Percentiles rank a stretch among this genome's conserved stretches.
phyloP scores from a whole-genome alignment of 2,113 vertebrate genomes.

The Australoheros scitulus region DNA sequence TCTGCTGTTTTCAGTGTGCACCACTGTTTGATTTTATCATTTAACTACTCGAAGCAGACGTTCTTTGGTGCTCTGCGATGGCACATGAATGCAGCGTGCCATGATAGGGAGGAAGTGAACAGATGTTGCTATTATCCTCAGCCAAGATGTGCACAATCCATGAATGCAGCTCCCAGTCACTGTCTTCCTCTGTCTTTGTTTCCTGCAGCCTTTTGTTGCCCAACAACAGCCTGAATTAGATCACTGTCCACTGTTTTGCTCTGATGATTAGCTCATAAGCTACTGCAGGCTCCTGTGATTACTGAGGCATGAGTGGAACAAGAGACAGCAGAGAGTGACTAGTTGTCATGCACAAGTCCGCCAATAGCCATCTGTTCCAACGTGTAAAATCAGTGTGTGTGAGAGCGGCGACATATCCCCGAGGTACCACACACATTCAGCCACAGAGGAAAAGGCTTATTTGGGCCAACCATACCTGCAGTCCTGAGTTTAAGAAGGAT shows the following conservation, averaged over 20 bases:
- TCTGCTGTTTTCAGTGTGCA: background rate
- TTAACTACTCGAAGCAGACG: background rate
- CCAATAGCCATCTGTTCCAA: conserved; percentile 75
- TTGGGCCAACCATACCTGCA: conserved; percentile 12
- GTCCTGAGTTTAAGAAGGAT: background rate
- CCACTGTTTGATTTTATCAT: conserved; percentile 10
- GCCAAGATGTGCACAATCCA: conserved; percentile 45
- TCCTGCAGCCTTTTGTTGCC: conserved; percentile 58
- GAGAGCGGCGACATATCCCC: conserved; percentile 44
- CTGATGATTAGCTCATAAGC: conserved; percentile 73
- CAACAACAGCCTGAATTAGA: conserved; percentile 66
- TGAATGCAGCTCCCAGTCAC: conserved; percentile 8
- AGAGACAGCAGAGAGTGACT: conserved; percentile 58
- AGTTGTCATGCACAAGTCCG: conserved; percentile 64
- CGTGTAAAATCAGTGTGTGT: conserved; percentile 57
- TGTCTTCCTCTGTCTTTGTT: conserved; percentile 18
- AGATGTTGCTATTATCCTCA: conserved; percentile 49
- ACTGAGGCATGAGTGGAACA: conserved; percentile 59
- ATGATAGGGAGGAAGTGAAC: conserved; percentile 1
- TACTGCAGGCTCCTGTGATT: conserved; percentile 55
- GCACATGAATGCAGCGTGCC: background rate
- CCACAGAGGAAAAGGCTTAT: conserved; percentile 25
- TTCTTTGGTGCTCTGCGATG: background rate
- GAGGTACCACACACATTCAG: conserved; percentile 26
- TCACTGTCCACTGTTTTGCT: conserved; percentile 69